Conservation (phyloP, 2,113 vertebrate species). For the Tenebrosternarchus preto region DNA sequence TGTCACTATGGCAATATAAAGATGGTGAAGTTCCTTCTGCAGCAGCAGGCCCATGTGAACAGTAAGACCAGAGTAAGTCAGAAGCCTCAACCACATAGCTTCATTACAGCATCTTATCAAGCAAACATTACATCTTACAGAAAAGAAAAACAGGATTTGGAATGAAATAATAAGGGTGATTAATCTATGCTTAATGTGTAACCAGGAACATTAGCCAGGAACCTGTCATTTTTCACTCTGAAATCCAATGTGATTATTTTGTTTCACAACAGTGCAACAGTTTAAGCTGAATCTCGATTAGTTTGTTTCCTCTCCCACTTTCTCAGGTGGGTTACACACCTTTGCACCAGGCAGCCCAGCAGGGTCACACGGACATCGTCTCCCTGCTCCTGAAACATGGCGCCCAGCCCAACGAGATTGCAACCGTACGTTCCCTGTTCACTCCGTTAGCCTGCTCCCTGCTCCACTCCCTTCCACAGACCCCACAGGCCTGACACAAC, state of each 20-base stretch:
- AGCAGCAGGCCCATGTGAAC: conserved; percentile 92
- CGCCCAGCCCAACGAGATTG: conserved; percentile 90
- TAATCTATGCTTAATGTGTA: too few relatives aligned
- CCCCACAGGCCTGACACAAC: too few relatives aligned
- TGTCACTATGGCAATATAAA: conserved; percentile 98
- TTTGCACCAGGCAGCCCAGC: conserved; percentile 93
- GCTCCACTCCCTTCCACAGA: too few relatives aligned
- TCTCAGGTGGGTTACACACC: conserved; percentile 91
- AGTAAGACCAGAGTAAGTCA: conserved; percentile 89
- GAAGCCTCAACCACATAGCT: not conserved
- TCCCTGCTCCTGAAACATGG: conserved; percentile 89
- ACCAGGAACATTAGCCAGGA: too few relatives aligned
- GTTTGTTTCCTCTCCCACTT: not conserved
- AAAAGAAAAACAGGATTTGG: too few relatives aligned
- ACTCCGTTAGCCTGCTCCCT: not conserved
- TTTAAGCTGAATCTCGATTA: not conserved
- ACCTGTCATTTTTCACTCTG: too few relatives aligned
- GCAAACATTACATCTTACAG: not conserved
- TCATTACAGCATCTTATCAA: not conserved
- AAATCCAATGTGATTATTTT: too few relatives aligned
- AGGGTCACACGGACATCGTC: conserved; percentile 94
- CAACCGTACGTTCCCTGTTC: conserved; percentile 76
- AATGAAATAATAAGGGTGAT: too few relatives aligned
- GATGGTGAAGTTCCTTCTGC: conserved; percentile 94
- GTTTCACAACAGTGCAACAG: not conserved